A percentile compares a stretch with the other conserved stretches of the same genome.
phyloP scores from a whole-genome alignment of 2,888 invertebrate genomes.

The Oligia strigilis region DNA sequence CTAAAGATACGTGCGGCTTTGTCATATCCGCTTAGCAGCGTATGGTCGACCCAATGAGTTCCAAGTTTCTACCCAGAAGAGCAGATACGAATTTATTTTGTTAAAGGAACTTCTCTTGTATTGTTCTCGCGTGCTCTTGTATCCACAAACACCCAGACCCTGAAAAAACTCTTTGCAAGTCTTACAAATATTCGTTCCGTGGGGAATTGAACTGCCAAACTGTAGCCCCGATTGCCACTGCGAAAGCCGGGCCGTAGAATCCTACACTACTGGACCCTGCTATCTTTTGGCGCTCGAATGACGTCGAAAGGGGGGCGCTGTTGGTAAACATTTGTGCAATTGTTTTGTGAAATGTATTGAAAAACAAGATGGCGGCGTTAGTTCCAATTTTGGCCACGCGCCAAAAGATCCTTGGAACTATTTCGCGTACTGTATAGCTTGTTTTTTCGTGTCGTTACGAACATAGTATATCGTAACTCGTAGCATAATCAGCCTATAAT shows the following conservation, averaged over 20 bases:
- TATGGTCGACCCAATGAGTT: not conserved
- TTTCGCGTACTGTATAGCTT: not conserved
- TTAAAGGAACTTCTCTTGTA: not conserved
- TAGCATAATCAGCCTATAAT: too few relatives aligned
- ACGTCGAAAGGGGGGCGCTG: not conserved
- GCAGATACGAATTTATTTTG: not conserved
- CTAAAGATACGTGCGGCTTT: too few relatives aligned
- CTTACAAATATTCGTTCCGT: not conserved
- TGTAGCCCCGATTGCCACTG: not conserved
- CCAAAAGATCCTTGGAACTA: not conserved
- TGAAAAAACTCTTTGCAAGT: not conserved
- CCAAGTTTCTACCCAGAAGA: too few relatives aligned
- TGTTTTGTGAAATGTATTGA: not conserved
- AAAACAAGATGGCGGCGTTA: not conserved
- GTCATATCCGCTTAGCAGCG: not conserved
- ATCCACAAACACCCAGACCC: not conserved
- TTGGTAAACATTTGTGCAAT: not conserved
- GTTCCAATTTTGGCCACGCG: not conserved
- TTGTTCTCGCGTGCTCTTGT: not conserved
- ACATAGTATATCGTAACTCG: too few relatives aligned
- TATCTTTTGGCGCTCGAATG: not conserved
- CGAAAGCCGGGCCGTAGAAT: not conserved
- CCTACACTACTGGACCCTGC: not conserved
- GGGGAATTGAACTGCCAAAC: not conserved
- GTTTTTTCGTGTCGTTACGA: too few relatives aligned